A percentile compares a stretch with the other conserved stretches of the same genome.
Conservation (phyloP, 2,113 vertebrate species). For the Glaucidium brasilianum region DNA sequence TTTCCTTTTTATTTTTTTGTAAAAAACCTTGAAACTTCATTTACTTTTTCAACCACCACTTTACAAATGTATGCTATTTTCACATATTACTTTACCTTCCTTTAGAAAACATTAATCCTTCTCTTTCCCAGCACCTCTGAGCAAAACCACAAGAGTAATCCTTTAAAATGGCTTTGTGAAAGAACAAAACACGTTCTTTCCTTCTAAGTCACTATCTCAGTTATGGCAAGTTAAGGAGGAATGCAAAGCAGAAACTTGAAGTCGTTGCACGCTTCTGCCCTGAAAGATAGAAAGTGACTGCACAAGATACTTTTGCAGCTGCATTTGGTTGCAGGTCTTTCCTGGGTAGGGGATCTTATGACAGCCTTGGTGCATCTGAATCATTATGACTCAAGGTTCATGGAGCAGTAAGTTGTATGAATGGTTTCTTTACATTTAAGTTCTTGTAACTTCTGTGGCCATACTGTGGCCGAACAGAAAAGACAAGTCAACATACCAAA, state of each 20-base stretch:
- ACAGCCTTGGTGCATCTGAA: background rate
- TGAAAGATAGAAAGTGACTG: background rate
- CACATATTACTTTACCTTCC: background rate
- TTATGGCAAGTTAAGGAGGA: background rate
- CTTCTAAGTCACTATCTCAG: background rate
- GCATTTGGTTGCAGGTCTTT: background rate
- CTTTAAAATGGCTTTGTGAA: background rate
- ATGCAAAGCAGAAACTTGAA: background rate
- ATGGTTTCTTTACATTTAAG: background rate
- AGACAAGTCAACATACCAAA: background rate
- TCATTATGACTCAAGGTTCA: background rate
- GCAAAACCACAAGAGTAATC: background rate
- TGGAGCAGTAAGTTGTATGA: background rate
- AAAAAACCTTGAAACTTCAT: background rate
- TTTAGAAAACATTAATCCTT: background rate
- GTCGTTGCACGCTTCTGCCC: background rate
- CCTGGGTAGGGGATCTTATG: background rate
- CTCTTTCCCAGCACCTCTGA: background rate
- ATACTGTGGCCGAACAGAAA: background rate
- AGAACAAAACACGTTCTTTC: background rate
- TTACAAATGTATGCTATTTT: background rate
- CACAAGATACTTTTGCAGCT: background rate
- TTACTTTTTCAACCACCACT: background rate
- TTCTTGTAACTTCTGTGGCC: background rate
- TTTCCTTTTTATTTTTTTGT: background rate